Conservation (phyloP, 2,888 invertebrate species). For the Troides helena region DNA sequence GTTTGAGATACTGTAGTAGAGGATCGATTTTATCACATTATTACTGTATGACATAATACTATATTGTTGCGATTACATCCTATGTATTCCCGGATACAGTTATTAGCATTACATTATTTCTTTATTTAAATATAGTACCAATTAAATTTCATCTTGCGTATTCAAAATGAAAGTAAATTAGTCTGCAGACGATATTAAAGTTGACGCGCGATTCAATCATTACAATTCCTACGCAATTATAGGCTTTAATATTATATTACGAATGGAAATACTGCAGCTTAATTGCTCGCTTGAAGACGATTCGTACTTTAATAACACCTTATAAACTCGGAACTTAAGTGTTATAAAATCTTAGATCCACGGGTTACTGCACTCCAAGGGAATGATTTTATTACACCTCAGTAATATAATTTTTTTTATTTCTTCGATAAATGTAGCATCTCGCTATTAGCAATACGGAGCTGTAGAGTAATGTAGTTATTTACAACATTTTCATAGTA, state of each 20-base stretch:
- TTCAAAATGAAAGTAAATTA: neutral
- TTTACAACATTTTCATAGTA: too few species aligned
- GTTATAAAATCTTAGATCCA: conserved; percentile 9
- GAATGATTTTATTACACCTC: neutral
- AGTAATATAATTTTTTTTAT: neutral
- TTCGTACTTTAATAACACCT: conserved; percentile 21
- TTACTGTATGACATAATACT: too few species aligned
- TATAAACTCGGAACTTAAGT: conserved; percentile 9
- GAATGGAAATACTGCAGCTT: conserved; percentile 16
- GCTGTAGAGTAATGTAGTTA: neutral
- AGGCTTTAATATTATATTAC: conserved; percentile 3
- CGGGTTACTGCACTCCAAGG: conserved; percentile 13
- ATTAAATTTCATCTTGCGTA: neutral
- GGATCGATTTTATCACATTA: too few species aligned
- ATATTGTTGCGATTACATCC: too few species aligned
- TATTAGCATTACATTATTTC: neutral
- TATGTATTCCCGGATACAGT: too few species aligned
- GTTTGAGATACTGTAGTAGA: too few species aligned
- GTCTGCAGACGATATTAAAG: neutral
- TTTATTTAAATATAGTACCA: neutral
- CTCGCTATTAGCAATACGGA: neutral
- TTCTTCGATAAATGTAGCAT: neutral
- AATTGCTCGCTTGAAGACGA: conserved; percentile 15
- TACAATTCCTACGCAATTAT: conserved; percentile 13
- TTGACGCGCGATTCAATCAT: conserved; percentile 7